Evolutionary conservation across 2,113 vertebrate species (phyloP), one percentile per base, ranked within the genome.

Genomic region (Gnathonemus echidnorhynchus): DNA sequence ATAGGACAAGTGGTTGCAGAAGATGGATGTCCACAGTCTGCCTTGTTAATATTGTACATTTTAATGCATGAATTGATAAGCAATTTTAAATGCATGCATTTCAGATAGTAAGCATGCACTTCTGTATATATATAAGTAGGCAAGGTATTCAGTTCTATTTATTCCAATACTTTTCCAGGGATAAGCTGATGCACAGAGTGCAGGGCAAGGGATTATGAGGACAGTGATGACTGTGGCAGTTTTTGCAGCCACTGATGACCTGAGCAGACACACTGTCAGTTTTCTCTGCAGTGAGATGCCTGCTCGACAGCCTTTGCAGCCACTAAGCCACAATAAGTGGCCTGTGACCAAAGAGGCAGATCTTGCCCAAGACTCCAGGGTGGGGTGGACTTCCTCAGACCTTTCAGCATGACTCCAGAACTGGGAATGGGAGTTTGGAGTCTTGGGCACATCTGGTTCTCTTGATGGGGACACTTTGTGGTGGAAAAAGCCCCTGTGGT

Each of bases 381-480:
- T 91, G 86, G 86, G 88, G 83, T 91, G 88, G 83, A 88, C 89
- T 58, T 92, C 91, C 90, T 62, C 53, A 90, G 89, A 89, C 91
- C 89, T 80, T 92, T 86, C 88, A 80, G 74, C 48, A 85, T 83
- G 88, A 48, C 86, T 90, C 74, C 77, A 53, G 87, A 48, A 91
- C 92, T 92, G 89, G 83, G 87, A 92, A 91, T 87, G 90, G 87
- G 92, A 90, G 91, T 53, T 17, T 88, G 17, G 88, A 92, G 89
- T 50, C 91, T 80, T 87, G 89, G 89, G 90, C 92, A 91, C 84
- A 92, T 92, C 90, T 91, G 89, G 89, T 91, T 92, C 91, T 91
- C 86, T 92, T 85, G 70, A 80, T 91, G 89, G 91, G 88, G 91
- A 92, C 90, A 90, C 91, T 84, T 89, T 89, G 92, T 70, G 92